A percentile compares a stretch with the other conserved stretches of the same genome.
Evolutionary conservation across 2,888 invertebrate species (phyloP).

Genomic region (Pammene fasciana): DNA sequence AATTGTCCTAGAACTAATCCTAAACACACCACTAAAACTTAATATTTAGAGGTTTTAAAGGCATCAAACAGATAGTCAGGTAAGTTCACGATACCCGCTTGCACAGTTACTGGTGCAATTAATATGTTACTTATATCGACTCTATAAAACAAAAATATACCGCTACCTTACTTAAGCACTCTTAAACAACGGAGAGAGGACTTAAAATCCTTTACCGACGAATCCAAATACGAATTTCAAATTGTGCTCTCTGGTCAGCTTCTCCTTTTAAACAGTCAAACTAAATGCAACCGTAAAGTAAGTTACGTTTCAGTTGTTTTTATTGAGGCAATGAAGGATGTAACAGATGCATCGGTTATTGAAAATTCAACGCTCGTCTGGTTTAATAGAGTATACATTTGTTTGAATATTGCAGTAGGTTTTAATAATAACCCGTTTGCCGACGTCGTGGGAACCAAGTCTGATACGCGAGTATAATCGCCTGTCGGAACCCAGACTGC

Average conservation of each 20-base stretch:
- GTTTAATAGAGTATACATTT: constrained; percentile 56
- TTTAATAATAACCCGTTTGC: constrained; percentile 83
- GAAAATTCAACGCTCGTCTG: constrained; percentile 55
- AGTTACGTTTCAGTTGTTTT: constrained; percentile 61
- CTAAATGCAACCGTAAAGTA: constrained; percentile 63
- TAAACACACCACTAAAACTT: constrained; percentile 17
- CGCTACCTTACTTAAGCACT: constrained; percentile 74
- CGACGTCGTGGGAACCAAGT: constrained; percentile 81
- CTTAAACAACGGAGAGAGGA: constrained; percentile 76
- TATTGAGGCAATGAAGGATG: constrained; percentile 56
- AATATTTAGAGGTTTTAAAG: constrained; percentile 50
- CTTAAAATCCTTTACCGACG: constrained; percentile 80
- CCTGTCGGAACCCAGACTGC: constrained; percentile 79
- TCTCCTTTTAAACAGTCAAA: constrained; percentile 56
- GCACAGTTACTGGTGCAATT: constrained; percentile 67
- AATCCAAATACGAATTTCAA: constrained; percentile 81
- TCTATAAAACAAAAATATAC: constrained; percentile 76
- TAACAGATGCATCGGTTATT: constrained; percentile 53
- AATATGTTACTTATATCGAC: constrained; percentile 74
- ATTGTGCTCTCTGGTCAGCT: constrained; percentile 74
- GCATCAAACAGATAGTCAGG: constrained; percentile 60
- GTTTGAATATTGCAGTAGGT: constrained; percentile 61
- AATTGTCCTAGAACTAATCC: neutral
- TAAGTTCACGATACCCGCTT: constrained; percentile 57
- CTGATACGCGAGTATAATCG: constrained; percentile 83